A percentile compares a stretch with the other conserved stretches of the same genome.
Conservation (phyloP, 2,113 vertebrate species). For the Nibea albiflora region DNA sequence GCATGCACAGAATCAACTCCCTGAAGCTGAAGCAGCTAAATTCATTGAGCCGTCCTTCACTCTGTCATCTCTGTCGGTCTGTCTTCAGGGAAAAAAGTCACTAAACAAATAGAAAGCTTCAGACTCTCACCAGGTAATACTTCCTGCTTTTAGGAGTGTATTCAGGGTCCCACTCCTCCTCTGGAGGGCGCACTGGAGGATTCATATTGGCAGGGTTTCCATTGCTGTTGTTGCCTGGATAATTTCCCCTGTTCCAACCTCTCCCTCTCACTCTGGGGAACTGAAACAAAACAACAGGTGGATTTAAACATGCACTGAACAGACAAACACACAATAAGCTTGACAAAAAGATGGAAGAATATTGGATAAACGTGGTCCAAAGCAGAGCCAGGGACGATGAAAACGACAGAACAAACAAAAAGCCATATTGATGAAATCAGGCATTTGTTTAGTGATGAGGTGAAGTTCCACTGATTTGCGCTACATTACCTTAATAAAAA, state of each 20-base stretch:
- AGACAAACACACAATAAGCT: constrained; percentile 1
- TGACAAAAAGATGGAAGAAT: constrained; percentile 9
- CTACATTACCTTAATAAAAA: constrained; percentile 73
- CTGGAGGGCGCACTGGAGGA: constrained; percentile 87
- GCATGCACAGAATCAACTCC: neutral
- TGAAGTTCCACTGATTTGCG: constrained; percentile 32
- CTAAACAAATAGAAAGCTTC: neutral
- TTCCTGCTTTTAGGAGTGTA: constrained; percentile 99
- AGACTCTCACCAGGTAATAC: constrained; percentile 94
- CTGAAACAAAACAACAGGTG: constrained; percentile 65
- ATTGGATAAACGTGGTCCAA: neutral
- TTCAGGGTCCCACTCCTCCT: constrained; percentile 98
- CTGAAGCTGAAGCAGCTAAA: neutral
- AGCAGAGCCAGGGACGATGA: neutral
- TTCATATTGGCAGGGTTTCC: constrained; percentile 87
- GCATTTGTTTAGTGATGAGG: constrained; percentile 39
- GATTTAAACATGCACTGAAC: neutral
- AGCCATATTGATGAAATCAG: constrained; percentile 30
- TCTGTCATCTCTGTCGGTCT: neutral
- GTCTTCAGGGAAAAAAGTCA: neutral
- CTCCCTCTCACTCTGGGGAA: constrained; percentile 94
- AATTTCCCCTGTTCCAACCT: constrained; percentile 95
- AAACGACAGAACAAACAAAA: constrained; percentile 11
- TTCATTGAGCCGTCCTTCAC: neutral
- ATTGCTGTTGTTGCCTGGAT: constrained; percentile 91